Evolutionary conservation across 1,140 invertebrate genomes (phyloP), one percentile per base, ranked within the genome.

Genomic region (Tetraneura akinire): DNA sequence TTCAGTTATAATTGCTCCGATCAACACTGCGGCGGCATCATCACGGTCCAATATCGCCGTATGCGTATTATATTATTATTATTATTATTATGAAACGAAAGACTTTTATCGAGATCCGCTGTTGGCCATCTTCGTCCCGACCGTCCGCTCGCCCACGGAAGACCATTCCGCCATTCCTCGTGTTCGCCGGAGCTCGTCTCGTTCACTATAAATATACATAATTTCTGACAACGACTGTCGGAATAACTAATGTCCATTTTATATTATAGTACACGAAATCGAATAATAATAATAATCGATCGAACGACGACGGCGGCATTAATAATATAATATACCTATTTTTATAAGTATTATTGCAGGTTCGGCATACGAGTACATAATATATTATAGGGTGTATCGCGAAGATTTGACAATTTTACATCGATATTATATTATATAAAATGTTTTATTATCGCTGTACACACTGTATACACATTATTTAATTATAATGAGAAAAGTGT

Each of bases 1-100:
- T 78, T 78, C 55, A 45, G 53, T 76, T 62, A 62, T 78, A 78
- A 78, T 78, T 78, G 74, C 74, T 78, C 37, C 74, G 74, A 78
- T 78, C 74, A 78, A 78, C 74, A 62, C 74, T 55, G 57, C 74
- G 51, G 68, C 23, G n/a, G n/a, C n/a, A n/a, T n/a, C n/a, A n/a
- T n/a, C n/a, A 11, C 23, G 66, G 42, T 29, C 23, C n/a, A n/a
- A n/a, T n/a, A n/a, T n/a, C n/a, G n/a, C 8, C 32, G 8, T 37
- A 37, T 3, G 8, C 8, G 32, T 37, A 37, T 37, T 37, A 37
- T 37, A 3, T 3, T 37, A 37, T 37, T 37, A 37, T 37, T 3
- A 4, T 4, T 37, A 37, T 37, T 4, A 37, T 37, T 4, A 4
- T 51, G 68, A 51, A 51, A 71, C 68, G 68, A 37, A 37, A 37